A percentile compares a stretch with the other conserved stretches of the same genome.
phyloP scores from a whole-genome alignment of 2,797 vertebrate species.

The Artibeus jamaicensis region DNA sequence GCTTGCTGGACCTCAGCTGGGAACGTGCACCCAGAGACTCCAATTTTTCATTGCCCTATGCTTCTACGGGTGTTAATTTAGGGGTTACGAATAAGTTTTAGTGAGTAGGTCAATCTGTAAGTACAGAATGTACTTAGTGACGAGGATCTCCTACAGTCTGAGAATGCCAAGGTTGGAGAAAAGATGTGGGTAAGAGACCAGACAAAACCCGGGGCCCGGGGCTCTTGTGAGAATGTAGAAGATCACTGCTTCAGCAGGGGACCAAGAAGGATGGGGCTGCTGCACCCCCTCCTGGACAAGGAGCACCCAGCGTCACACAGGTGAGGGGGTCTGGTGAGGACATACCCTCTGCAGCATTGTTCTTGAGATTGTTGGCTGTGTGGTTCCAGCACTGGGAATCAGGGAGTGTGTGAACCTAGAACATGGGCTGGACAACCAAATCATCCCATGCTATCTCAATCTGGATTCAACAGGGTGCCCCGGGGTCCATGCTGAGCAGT shows the following conservation, averaged over 20 bases:
- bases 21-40: not conserved
- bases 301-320: not conserved
- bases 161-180: not conserved
- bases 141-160: too few species aligned
- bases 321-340: not conserved
- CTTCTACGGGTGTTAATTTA: too few species aligned
- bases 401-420: not conserved
- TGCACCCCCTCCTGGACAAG: not conserved
- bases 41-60: not conserved
- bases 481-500: not conserved
- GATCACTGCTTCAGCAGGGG: not conserved
- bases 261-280: not conserved
- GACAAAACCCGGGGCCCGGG: not conserved
- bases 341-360: too few species aligned
- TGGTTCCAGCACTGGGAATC: not conserved
- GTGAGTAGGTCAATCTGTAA: not conserved
- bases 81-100: not conserved
- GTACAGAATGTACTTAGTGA: not conserved
- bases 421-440: too few species aligned
- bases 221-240: too few species aligned
- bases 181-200: rapidly evolving
- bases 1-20: not conserved
- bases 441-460: not conserved
- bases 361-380: not conserved
- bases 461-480: not conserved